Evolutionary conservation across 1,140 invertebrate genomes (phyloP), one percentile per base, ranked within the genome.

Genomic region (Holotrichia oblita): DNA sequence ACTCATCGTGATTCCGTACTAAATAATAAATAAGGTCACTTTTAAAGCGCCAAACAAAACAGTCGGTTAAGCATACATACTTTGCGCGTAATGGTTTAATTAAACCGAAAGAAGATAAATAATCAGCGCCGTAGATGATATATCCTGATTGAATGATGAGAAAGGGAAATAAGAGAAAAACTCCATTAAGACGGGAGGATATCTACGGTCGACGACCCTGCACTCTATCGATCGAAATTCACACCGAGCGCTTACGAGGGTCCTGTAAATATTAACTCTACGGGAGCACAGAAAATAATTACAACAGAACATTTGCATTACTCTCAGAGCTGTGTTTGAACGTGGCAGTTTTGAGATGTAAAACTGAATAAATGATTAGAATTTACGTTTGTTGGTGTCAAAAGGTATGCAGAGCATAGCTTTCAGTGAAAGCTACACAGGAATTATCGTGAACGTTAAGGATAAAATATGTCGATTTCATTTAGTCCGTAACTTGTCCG

Each of bases 141-240:
- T 69, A 69, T 27, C 61, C 61, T 69, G 12, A 69, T 69, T 69
- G 61, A 69, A 69, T 69, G 61, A 69, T 69, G 61, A 27, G 22
- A 20, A 69, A 69, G 61, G 61, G 61, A 69, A 55, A 55, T n/a
- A 55, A 69, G 61, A 69, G 61, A 69, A 69, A 69, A 55, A 69
- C 22, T 69, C 20, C 12, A 69, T 69, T 69, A 69, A 69, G 61
- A 69, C 61, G 17, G 61, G 61, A 69, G 61, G 61, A 69, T 69
- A 20, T 69, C 17, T 69, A 27, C 61, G 61, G 61, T 69, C 61
- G 61, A 69, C 61, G 61, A 69, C 61, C 61, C 61, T 69, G 22
- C 61, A 27, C 22, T 69, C 8, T 69, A 69, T 69, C 61, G 61
- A 69, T 69, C 61, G 61, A 69, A 17, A 22, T 69, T 69, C 61